Percentiles rank a stretch among this genome's conserved stretches.
Conservation (phyloP, 2,113 vertebrate genomes). For the Cyprinus carpio region DNA sequence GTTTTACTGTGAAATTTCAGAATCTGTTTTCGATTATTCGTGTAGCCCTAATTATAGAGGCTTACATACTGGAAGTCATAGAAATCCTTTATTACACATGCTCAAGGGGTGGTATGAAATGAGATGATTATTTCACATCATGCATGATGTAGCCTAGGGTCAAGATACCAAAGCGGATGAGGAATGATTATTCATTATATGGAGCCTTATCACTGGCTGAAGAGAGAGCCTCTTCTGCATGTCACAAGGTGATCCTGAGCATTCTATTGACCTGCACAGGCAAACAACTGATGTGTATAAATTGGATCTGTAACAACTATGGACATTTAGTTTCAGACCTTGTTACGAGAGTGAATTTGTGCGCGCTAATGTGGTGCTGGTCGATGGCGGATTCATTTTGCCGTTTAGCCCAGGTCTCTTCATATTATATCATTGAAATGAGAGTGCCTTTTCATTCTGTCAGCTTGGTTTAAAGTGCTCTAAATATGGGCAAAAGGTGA, state of each 20-base stretch:
- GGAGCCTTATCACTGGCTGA: conserved; percentile 55
- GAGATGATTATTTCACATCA: conserved; percentile 25
- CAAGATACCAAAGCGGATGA: conserved; percentile 39
- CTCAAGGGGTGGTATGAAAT: background rate
- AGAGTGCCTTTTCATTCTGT: conserved; percentile 64
- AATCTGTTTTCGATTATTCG: background rate
- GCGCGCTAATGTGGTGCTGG: conserved; percentile 59
- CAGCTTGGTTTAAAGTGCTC: conserved; percentile 58
- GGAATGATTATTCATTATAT: conserved; percentile 62
- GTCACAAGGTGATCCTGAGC: conserved; percentile 72
- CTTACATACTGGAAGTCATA: background rate
- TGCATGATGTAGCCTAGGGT: background rate
- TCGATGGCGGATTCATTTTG: conserved; percentile 69
- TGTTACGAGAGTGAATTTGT: conserved; percentile 64
- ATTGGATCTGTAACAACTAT: conserved; percentile 70
- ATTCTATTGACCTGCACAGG: conserved; percentile 61
- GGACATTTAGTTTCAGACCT: conserved; percentile 70
- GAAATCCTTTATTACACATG: background rate
- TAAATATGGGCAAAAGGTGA: conserved; percentile 61
- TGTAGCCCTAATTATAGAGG: background rate
- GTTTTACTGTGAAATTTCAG: background rate
- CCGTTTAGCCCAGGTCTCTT: conserved; percentile 69
- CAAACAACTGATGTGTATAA: conserved; percentile 66
- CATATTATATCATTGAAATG: conserved; percentile 65
- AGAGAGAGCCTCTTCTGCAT: conserved; percentile 66